These are phyloP conservation scores for Sarcophaga bullata DNA, from an alignment of 1,140 invertebrate species.

Conservation along the genomic window DNA sequence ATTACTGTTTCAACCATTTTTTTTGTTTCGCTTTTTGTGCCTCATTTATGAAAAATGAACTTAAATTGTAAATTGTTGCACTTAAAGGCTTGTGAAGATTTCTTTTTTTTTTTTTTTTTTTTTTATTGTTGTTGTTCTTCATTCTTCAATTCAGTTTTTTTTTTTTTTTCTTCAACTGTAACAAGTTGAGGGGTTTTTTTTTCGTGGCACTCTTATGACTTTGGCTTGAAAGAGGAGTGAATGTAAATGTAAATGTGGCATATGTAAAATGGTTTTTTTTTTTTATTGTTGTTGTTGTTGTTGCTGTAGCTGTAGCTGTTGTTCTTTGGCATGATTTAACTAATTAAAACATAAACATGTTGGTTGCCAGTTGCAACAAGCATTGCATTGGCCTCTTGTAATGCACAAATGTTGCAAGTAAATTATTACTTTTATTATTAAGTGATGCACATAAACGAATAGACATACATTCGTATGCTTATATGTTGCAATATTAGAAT, in stretches of 20 bases:
- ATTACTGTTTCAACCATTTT: not conserved
- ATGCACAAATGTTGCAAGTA: not conserved
- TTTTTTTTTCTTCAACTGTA: not conserved
- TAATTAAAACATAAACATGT: slow-evolving; percentile 41
- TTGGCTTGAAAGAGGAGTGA: not conserved
- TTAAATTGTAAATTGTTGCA: slow-evolving; percentile 40
- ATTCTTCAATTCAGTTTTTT: not conserved
- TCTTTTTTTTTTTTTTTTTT: slow-evolving; percentile 3
- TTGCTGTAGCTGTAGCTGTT: not conserved
- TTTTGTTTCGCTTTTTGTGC: not conserved
- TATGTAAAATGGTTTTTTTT: not conserved
- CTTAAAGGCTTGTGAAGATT: slow-evolving; percentile 39
- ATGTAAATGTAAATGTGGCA: not conserved
- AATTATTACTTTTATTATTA: slow-evolving; percentile 19
- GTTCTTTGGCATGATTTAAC: slow-evolving; percentile 29
- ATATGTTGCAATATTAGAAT: no score
- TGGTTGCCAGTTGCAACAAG: not conserved
- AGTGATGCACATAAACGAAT: not conserved
- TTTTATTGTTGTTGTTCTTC: not conserved
- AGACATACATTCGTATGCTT: no score
- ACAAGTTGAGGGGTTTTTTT: not conserved
- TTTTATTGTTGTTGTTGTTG: not conserved
- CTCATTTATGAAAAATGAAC: slow-evolving; percentile 37
- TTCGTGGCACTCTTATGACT: not conserved
- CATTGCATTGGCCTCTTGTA: slow-evolving; percentile 19